These are phyloP conservation scores for Crossaster papposus DNA, from an alignment of 53 echinoderm and acorn worm species.

Conservation along the genomic window DNA sequence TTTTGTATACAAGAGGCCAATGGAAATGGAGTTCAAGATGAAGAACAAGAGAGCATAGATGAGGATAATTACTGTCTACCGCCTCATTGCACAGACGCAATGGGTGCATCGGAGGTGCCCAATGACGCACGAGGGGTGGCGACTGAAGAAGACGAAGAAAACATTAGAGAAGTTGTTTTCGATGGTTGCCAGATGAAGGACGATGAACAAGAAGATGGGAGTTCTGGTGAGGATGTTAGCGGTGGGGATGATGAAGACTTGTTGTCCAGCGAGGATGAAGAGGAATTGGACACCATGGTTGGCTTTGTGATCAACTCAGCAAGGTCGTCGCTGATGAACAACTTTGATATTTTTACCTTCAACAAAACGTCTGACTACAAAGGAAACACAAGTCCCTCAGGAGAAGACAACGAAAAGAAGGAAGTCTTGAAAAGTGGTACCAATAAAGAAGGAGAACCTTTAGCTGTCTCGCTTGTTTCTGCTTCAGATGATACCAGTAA, in stretches of 20 bases:
- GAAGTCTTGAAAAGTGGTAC: not conserved
- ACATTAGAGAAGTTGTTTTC: not conserved
- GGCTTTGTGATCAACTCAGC: conserved; percentile 42
- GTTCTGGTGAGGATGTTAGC: not conserved
- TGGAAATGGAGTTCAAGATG: not conserved
- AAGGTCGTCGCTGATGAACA: conserved; percentile 21
- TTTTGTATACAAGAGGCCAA: not conserved
- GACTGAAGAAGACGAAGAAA: not conserved
- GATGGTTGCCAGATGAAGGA: not conserved
- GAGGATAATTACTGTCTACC: not conserved
- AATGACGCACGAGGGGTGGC: not conserved
- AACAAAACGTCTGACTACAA: not conserved
- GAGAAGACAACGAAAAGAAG: not conserved
- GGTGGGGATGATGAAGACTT: not conserved
- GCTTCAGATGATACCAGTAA: not conserved
- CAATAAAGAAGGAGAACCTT: not conserved
- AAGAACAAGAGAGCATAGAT: not conserved
- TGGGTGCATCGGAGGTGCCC: not conserved
- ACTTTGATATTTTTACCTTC: conserved; percentile 22
- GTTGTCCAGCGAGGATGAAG: not conserved
- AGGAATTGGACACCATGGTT: conserved; percentile 21
- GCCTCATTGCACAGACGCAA: not conserved
- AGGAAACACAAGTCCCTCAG: not conserved
- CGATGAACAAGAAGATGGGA: not conserved
- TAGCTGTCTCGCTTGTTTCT: not conserved